These are phyloP conservation scores for Carcina quercana DNA, from an alignment of 2,888 invertebrate species.

Conservation along the genomic window DNA sequence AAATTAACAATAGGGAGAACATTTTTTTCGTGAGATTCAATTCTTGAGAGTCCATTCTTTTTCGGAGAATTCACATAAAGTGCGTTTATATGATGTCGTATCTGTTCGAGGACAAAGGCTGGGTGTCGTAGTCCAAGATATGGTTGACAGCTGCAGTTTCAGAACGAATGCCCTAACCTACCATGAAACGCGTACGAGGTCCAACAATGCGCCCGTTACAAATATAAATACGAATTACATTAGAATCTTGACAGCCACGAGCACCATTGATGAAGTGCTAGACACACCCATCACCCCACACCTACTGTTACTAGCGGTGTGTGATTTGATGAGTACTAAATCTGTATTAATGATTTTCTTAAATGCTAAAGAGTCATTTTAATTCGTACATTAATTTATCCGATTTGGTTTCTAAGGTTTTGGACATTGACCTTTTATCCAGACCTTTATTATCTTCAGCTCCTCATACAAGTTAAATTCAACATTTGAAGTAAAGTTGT, in stretches of 20 bases:
- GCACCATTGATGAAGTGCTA: constrained; percentile 36
- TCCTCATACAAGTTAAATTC: no score
- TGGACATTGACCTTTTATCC: no score
- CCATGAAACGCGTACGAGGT: constrained; percentile 58
- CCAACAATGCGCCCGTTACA: constrained; percentile 59
- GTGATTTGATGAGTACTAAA: no score
- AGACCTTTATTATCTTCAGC: no score
- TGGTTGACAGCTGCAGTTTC: constrained; percentile 64
- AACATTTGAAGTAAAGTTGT: no score
- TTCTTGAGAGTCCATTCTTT: constrained; percentile 61
- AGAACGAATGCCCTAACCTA: constrained; percentile 44
- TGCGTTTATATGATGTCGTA: constrained; percentile 73
- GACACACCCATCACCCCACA: constrained; percentile 50
- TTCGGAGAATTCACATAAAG: constrained; percentile 66
- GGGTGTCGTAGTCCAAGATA: constrained; percentile 54
- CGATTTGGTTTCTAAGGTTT: no score
- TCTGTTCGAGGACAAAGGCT: constrained; percentile 53
- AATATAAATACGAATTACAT: constrained; percentile 57
- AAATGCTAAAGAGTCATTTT: no score
- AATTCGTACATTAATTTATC: no score
- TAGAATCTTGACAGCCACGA: constrained; percentile 44
- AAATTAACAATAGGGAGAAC: constrained; percentile 45
- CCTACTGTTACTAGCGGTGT: constrained; percentile 47
- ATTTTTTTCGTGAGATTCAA: constrained; percentile 59
- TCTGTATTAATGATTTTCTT: no score